Conservation (phyloP, 2,888 invertebrate genomes). For the Eurytoma adleriae region DNA sequence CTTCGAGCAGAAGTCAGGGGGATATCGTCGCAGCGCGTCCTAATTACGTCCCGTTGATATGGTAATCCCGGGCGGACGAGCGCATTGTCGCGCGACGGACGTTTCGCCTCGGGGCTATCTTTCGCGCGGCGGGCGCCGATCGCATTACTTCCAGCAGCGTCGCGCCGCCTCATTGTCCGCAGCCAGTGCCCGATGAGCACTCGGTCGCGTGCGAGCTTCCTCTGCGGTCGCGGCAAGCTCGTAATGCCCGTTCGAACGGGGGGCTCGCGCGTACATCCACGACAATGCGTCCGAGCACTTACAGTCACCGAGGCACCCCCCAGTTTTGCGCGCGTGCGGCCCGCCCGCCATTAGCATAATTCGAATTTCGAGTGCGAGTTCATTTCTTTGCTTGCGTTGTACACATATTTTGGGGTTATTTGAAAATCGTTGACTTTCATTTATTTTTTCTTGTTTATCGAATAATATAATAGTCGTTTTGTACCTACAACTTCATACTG, state of each 20-base stretch:
- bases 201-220: slow-evolving; percentile 18
- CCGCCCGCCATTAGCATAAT: slow-evolving; percentile 41
- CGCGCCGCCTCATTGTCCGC: slow-evolving; percentile 1
- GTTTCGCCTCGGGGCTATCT: slow-evolving; percentile 57
- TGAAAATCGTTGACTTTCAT: too few species aligned
- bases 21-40: background rate
- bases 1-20: slow-evolving; percentile 49
- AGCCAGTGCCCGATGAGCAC: slow-evolving; percentile 10
- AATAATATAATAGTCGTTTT: too few species aligned
- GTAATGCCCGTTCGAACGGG: slow-evolving; percentile 15
- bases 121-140: slow-evolving; percentile 64
- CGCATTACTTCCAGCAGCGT: slow-evolving; percentile 64
- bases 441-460: too few species aligned
- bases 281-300: background rate
- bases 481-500: too few species aligned
- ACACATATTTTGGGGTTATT: too few species aligned
- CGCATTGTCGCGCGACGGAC: slow-evolving; percentile 45
- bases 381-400: background rate
- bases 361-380: background rate
- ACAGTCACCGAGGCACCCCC: background rate
- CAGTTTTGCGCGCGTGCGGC: slow-evolving; percentile 8
- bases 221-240: slow-evolving; percentile 36
- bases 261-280: background rate
- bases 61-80: slow-evolving; percentile 46
- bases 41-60: slow-evolving; percentile 55